Percentiles rank a stretch among this genome's conserved stretches.
Evolutionary conservation across 2,888 invertebrate genomes (phyloP).

Genomic region (Ophraella communa): DNA sequence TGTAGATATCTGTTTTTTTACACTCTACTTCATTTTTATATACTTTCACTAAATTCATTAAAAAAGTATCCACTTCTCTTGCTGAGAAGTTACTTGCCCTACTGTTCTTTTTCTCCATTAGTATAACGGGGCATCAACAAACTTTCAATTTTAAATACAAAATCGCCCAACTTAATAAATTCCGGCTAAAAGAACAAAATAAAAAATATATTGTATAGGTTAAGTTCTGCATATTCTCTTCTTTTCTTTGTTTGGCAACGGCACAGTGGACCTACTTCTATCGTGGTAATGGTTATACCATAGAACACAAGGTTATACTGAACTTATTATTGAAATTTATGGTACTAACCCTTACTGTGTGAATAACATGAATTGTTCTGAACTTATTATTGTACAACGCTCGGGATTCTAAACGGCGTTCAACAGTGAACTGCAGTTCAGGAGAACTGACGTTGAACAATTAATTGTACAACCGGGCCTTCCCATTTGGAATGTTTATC

Average conservation of each 20-base stretch:
- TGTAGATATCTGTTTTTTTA: too few relatives aligned
- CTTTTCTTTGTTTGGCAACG: background rate
- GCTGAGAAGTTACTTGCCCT: too few relatives aligned
- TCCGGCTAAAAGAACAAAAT: background rate
- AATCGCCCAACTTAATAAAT: background rate
- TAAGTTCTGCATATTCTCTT: background rate
- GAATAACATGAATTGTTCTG: too few relatives aligned
- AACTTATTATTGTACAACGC: too few relatives aligned
- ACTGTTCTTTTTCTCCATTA: background rate
- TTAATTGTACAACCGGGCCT: background rate
- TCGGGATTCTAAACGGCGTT: too few relatives aligned
- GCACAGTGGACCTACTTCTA: background rate
- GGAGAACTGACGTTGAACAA: background rate
- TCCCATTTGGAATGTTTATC: too few relatives aligned
- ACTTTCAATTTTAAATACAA: background rate
- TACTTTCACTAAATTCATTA: too few relatives aligned
- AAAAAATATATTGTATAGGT: background rate
- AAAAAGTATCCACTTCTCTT: background rate
- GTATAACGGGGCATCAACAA: background rate
- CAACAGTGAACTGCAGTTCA: background rate
- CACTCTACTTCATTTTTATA: too few relatives aligned
- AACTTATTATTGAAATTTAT: too few relatives aligned
- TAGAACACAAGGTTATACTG: too few relatives aligned
- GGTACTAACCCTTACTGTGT: too few relatives aligned
- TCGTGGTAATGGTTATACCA: background rate